Conservation (phyloP, 2,113 vertebrate species). For the Rattus rattus region DNA sequence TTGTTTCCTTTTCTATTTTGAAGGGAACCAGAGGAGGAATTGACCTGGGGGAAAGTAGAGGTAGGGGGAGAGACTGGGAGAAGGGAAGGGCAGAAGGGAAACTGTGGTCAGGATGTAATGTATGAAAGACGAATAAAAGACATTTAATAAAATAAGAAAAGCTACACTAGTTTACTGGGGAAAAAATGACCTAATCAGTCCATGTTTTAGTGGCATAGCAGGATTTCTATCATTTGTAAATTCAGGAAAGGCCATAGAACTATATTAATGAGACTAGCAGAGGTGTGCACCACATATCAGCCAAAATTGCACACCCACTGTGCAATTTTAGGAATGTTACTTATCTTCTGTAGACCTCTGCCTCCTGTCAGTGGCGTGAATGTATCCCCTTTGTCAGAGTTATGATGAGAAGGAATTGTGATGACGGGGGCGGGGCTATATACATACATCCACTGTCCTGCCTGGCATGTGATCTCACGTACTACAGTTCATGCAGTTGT, state of each 20-base stretch:
- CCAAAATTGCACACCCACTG: not conserved
- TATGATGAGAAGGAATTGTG: not conserved
- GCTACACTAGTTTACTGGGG: not conserved
- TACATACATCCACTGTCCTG: too few species aligned
- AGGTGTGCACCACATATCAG: not conserved
- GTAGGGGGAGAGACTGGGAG: too few species aligned
- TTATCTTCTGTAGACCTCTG: not conserved
- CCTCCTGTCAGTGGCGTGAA: not conserved
- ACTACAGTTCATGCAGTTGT: not conserved
- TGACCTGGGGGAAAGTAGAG: too few species aligned
- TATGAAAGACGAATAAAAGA: not conserved
- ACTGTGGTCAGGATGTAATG: too few species aligned
- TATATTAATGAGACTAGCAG: not conserved
- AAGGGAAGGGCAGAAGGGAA: too few species aligned
- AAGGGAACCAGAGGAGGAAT: too few species aligned
- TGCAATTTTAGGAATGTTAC: not conserved
- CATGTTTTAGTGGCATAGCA: not conserved
- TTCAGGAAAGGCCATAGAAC: not conserved
- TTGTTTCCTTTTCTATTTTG: too few species aligned
- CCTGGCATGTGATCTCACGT: not conserved
- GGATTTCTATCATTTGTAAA: slow-evolving; percentile 25
- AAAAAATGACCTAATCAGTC: not conserved
- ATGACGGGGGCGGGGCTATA: not conserved
- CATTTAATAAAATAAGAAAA: not conserved
- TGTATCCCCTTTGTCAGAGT: not conserved